Conservation (phyloP, 2,888 invertebrate genomes). For the Papilio protenor region DNA sequence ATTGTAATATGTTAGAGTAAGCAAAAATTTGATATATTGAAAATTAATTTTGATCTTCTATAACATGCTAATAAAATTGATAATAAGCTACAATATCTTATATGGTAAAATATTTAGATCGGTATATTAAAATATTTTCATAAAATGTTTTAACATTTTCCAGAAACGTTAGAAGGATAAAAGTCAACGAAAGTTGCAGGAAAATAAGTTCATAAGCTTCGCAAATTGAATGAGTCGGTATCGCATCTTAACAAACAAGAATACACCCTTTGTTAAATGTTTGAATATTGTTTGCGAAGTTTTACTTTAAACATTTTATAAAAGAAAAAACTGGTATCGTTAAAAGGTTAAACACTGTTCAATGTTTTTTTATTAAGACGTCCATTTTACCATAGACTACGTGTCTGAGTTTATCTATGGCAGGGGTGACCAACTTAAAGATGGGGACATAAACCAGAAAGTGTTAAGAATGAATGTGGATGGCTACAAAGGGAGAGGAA, state of each 20-base stretch:
- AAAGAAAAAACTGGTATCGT: neutral
- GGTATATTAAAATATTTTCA: conserved; percentile 2
- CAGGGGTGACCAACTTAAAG: too few species aligned
- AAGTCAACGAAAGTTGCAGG: conserved; percentile 28
- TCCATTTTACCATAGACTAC: too few species aligned
- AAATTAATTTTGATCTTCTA: too few species aligned
- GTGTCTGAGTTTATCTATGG: too few species aligned
- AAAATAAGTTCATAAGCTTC: conserved; percentile 35
- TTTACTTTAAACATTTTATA: neutral
- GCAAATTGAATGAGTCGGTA: conserved; percentile 38
- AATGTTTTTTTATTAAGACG: neutral
- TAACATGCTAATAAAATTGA: neutral
- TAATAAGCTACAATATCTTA: neutral
- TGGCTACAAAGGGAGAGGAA: too few species aligned
- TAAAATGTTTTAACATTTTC: conserved; percentile 21
- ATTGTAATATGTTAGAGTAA: too few species aligned
- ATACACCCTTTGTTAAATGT: conserved; percentile 25
- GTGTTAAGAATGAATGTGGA: too few species aligned
- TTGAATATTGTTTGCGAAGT: neutral
- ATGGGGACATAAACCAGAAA: too few species aligned
- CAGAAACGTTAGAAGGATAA: neutral
- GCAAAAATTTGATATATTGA: too few species aligned
- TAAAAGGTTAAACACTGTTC: neutral
- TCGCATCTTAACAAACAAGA: conserved; percentile 35
- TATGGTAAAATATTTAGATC: neutral